Evolutionary conservation across 2,113 vertebrate genomes (phyloP).

Genomic region (Clarias macrocephalus): DNA sequence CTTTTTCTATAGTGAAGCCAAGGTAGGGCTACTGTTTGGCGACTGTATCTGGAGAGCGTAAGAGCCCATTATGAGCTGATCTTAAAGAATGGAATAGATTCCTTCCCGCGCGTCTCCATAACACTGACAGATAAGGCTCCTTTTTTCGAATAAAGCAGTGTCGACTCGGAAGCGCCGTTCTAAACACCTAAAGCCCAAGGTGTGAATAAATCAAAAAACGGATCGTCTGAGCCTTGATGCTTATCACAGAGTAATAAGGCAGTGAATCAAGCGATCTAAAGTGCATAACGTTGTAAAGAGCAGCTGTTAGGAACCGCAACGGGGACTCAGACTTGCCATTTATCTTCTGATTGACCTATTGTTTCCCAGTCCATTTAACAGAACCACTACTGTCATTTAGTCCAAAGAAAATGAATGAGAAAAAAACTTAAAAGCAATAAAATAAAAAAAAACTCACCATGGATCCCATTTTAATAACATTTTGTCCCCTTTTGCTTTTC

Average conservation of each 20-base stretch:
- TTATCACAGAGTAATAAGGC: conserved; percentile 37
- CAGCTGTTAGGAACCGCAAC: conserved; percentile 1
- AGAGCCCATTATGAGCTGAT: conserved; percentile 31
- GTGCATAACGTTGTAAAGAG: conserved; percentile 24
- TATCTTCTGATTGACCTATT: conserved; percentile 32
- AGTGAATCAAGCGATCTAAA: conserved; percentile 27
- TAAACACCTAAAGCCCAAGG: conserved; percentile 23
- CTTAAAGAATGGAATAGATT: conserved; percentile 1
- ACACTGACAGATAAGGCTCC: conserved; percentile 12
- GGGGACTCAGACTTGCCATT: conserved; percentile 9
- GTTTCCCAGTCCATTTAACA: conserved; percentile 35
- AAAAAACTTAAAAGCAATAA: background rate
- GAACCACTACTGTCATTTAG: background rate
- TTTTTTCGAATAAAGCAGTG: conserved; percentile 7
- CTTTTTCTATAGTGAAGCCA: conserved; percentile 30
- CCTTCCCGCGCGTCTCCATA: conserved; percentile 13
- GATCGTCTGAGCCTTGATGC: conserved; percentile 25
- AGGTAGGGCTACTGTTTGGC: conserved; percentile 30
- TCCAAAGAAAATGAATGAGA: background rate
- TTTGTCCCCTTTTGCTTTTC: background rate
- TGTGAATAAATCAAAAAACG: conserved; percentile 38
- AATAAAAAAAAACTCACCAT: background rate
- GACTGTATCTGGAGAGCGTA: conserved; percentile 19
- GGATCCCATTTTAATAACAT: background rate
- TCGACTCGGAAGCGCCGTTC: background rate